Evolutionary conservation across 1,140 invertebrate species (phyloP).

Genomic region (Drosophila carrolli): DNA sequence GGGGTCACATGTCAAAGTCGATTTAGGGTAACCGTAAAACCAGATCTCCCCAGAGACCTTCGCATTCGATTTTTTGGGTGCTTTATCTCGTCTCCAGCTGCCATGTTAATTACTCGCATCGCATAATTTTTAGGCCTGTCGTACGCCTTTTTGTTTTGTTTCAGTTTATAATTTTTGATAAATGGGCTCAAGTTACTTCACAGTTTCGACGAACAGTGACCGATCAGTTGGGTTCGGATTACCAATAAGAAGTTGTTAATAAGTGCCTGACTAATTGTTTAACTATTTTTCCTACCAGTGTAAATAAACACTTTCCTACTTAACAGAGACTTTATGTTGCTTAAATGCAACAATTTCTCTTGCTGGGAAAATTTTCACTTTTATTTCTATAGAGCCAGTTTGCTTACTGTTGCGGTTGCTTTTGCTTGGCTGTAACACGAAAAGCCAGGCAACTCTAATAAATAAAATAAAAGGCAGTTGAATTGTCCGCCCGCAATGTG

Average conservation of each 20-base stretch:
- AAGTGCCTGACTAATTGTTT: conserved; percentile 23
- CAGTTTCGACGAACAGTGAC: conserved; percentile 36
- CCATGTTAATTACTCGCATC: conserved; percentile 62
- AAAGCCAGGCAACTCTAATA: conserved; percentile 58
- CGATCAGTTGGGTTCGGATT: conserved; percentile 52
- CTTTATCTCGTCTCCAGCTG: conserved; percentile 47
- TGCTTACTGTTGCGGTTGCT: conserved; percentile 30
- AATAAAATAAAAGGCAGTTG: conserved; percentile 77
- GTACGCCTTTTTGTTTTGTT: conserved; percentile 26
- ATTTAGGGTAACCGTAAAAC: conserved; percentile 49
- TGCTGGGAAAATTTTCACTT: conserved; percentile 76
- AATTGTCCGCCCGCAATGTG: conserved; percentile 57
- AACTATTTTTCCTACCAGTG: background rate
- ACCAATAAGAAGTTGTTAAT: conserved; percentile 24
- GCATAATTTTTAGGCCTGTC: conserved; percentile 71
- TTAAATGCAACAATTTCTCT: conserved; percentile 70
- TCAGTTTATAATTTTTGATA: conserved; percentile 52
- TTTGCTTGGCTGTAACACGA: conserved; percentile 43
- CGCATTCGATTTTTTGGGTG: conserved; percentile 9
- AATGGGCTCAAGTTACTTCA: conserved; percentile 52
- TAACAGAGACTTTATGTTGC: conserved; percentile 19
- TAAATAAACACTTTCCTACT: conserved; percentile 35
- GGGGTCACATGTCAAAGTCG: conserved; percentile 69
- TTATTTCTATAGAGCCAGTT: conserved; percentile 69
- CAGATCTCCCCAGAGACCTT: conserved; percentile 54